Base-by-base conservation (phyloP, 2,888 invertebrate species). In the Eretmocerus hayati region DNA sequence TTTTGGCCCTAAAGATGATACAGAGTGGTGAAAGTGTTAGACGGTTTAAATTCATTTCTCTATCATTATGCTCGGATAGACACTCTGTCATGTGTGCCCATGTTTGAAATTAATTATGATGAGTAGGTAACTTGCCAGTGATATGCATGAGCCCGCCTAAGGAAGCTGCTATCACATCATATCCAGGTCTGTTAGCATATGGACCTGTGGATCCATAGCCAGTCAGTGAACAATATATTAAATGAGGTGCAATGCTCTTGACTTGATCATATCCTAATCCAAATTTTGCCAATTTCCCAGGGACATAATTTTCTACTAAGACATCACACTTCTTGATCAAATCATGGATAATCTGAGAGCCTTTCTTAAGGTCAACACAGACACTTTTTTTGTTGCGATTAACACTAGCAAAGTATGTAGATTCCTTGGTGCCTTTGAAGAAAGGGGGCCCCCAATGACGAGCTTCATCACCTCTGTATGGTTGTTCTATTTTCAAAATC, bases 341-440 rank as follows among this genome's bases (percentile, higher is more conserved):
- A 56, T 89, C 81, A 56, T 83, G 77, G 23, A 90, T 73, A 8
- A 91, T 67, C 38, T 76, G 59, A 55, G 67, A 69, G 55, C 92
- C 89, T 63, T 78, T 75, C 67, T 90, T 91, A 30, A 96, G 73
- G 72, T 97, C 83, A 42, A 97, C 75, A 62, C 90, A 90, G 23
- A 94, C 75, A 71, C 95, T 95, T 70, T 88, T 87, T 72, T 97
- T 97, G 67, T 95, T 97, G 51, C 96, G 82, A 73, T 97, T 97
- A 4, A 90, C 76, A n/a, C 87, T 77, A 19, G 88, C 68, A 67
- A 90, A 96, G 65, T 97, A 96, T 46, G 85, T 82, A 1, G 89
- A 76, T 60, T 87, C 85, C 6, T 69, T 63, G 2, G 78, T 77
- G 37, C 76, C 75, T 20, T 79, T 74, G 5, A 82, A 64, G 65